phyloP scores from a whole-genome alignment of 2,797 vertebrate genomes.

The Oreortyx pictus region DNA sequence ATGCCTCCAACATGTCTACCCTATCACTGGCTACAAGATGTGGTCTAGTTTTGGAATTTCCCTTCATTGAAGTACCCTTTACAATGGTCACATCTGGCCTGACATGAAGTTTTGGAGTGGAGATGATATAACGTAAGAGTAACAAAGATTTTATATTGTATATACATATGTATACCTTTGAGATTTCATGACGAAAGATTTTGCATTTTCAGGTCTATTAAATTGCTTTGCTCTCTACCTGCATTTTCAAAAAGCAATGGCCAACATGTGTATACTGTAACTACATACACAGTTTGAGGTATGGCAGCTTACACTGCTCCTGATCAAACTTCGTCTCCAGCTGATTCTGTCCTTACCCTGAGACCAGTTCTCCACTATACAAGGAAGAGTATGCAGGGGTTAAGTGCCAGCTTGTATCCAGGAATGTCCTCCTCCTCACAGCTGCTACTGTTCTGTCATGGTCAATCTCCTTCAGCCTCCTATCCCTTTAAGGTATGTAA shows the following conservation, averaged over 20 bases:
- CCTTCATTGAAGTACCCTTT: neutral
- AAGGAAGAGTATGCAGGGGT: neutral
- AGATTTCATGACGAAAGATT: neutral
- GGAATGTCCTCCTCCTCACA: constrained; percentile 20
- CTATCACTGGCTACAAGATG: neutral
- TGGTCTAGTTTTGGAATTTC: neutral
- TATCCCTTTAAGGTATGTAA: neutral
- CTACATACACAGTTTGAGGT: fast-evolving
- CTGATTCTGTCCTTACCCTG: neutral
- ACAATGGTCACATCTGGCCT: neutral
- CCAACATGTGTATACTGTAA: fast-evolving
- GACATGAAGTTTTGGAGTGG: neutral
- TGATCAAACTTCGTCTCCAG: neutral
- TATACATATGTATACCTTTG: neutral
- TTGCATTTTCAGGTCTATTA: neutral
- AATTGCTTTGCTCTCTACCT: neutral
- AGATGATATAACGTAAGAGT: neutral
- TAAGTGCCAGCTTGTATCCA: neutral
- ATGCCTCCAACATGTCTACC: neutral
- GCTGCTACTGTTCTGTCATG: neutral
- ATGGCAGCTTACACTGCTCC: neutral
- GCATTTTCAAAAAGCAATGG: neutral
- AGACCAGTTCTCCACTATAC: neutral
- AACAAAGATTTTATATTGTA: neutral
- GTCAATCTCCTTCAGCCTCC: constrained; percentile 2